These are phyloP conservation scores for Tineola bisselliella DNA, from an alignment of 2,888 invertebrate species.

Conservation along the genomic window DNA sequence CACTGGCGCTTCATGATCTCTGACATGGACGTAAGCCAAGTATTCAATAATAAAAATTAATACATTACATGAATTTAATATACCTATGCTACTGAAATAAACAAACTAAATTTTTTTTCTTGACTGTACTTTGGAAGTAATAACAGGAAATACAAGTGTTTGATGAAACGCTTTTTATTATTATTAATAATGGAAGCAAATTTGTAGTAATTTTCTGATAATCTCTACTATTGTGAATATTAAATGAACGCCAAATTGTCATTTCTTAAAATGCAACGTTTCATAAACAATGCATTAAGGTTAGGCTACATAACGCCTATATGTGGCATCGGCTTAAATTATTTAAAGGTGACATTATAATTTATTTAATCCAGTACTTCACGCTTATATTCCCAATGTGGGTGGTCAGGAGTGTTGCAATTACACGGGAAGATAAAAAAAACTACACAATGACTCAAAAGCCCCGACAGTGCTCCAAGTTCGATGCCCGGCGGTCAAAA, in stretches of 20 bases:
- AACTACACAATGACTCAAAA: constrained; percentile 12
- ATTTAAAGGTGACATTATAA: not conserved
- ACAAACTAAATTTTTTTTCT: no score
- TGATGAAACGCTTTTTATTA: constrained; percentile 14
- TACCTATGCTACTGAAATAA: no score
- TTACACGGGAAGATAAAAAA: constrained; percentile 20
- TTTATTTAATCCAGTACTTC: constrained; percentile 26
- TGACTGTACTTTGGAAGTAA: constrained; percentile 19
- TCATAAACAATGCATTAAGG: no score
- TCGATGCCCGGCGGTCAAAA: constrained; percentile 34
- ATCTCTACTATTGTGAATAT: not conserved
- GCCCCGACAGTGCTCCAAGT: constrained; percentile 15
- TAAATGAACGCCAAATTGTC: not conserved
- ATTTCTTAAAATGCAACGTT: not conserved
- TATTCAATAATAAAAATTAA: no score
- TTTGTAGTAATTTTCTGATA: not conserved
- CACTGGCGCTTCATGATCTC: no score
- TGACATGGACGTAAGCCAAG: no score
- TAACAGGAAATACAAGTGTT: constrained; percentile 22
- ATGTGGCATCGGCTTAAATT: no score
- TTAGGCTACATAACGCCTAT: no score
- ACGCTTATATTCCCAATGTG: constrained; percentile 32
- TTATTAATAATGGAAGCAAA: not conserved
- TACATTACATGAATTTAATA: no score
- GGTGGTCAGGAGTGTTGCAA: constrained; percentile 35